These are phyloP conservation scores for Drosophila dunni DNA, from an alignment of 1,140 invertebrate genomes.

Conservation along the genomic window DNA sequence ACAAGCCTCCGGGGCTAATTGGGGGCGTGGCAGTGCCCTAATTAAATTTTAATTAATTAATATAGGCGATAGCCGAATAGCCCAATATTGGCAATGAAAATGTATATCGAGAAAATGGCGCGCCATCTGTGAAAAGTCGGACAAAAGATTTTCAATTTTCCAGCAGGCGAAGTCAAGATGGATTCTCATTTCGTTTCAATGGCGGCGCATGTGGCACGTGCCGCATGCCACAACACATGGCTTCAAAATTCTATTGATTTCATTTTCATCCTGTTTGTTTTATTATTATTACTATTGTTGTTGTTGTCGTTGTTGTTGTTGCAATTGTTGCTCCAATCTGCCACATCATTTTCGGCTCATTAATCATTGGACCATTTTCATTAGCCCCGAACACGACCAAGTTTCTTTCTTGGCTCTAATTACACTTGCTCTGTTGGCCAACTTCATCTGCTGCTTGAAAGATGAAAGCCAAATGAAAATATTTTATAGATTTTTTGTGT, in stretches of 20 bases:
- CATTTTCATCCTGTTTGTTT: background rate
- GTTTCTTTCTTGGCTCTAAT: slow-evolving; percentile 34
- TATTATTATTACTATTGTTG: background rate
- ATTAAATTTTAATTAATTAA: slow-evolving; percentile 83
- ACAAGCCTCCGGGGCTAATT: slow-evolving; percentile 31
- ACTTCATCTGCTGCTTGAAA: background rate
- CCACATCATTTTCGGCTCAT: slow-evolving; percentile 81
- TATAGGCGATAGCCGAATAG: slow-evolving; percentile 52
- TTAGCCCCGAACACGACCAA: slow-evolving; percentile 47
- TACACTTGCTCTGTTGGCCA: slow-evolving; percentile 5
- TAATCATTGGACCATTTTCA: slow-evolving; percentile 72
- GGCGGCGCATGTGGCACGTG: slow-evolving; percentile 19
- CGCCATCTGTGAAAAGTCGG: slow-evolving; percentile 44
- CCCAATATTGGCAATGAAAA: slow-evolving; percentile 35
- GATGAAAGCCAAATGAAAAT: slow-evolving; percentile 54
- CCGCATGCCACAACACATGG: slow-evolving; percentile 65
- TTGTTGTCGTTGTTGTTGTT: slow-evolving; percentile 16
- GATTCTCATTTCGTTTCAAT: slow-evolving; percentile 24
- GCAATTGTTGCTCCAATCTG: slow-evolving; percentile 74
- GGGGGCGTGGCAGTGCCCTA: slow-evolving; percentile 21
- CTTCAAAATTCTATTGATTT: slow-evolving; percentile 44
- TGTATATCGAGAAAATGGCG: slow-evolving; percentile 33
- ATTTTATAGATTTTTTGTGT: slow-evolving; percentile 43
- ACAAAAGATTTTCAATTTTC: slow-evolving; percentile 22
- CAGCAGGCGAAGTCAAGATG: slow-evolving; percentile 19